A percentile compares a stretch with the other conserved stretches of the same genome.
phyloP scores from a whole-genome alignment of 2,113 vertebrate genomes.

The Hypanus sabinus region DNA sequence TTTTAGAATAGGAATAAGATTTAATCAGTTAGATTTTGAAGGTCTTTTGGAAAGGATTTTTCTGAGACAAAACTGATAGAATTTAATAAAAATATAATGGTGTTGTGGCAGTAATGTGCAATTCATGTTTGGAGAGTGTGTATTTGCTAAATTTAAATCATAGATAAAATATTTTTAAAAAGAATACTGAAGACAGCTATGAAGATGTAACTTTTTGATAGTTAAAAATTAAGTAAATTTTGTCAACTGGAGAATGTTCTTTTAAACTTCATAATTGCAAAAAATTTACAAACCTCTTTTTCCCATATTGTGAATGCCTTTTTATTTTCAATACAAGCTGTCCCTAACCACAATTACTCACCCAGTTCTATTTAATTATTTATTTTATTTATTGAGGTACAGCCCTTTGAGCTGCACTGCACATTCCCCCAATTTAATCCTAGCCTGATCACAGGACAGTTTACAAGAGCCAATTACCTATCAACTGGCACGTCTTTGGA shows the following conservation, averaged over 20 bases:
- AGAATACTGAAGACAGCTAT: slow-evolving; percentile 57
- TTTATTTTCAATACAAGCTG: not conserved
- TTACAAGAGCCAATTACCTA: too few relatives aligned
- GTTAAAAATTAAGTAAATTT: not conserved
- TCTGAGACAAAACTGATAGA: slow-evolving; percentile 10
- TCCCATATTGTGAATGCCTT: not conserved
- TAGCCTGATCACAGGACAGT: too few relatives aligned
- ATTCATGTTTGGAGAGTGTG: not conserved
- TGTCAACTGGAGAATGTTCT: not conserved
- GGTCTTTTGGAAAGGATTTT: slow-evolving; percentile 43
- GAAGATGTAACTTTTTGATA: slow-evolving; percentile 46
- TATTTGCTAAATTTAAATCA: not conserved
- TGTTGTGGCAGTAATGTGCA: not conserved
- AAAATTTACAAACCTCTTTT: too few relatives aligned
- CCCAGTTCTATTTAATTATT: not conserved
- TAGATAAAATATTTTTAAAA: slow-evolving; percentile 40
- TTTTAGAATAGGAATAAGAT: slow-evolving; percentile 71
- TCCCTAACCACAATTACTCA: not conserved
- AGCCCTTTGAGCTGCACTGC: too few relatives aligned
- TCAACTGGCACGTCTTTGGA: too few relatives aligned
- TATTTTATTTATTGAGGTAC: too few relatives aligned
- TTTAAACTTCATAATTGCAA: not conserved
- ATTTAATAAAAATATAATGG: slow-evolving; percentile 30
- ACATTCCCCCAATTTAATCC: too few relatives aligned
- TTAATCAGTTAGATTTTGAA: slow-evolving; percentile 87